Conservation (phyloP, 2,797 vertebrate genomes). For the Coendou prehensilis region DNA sequence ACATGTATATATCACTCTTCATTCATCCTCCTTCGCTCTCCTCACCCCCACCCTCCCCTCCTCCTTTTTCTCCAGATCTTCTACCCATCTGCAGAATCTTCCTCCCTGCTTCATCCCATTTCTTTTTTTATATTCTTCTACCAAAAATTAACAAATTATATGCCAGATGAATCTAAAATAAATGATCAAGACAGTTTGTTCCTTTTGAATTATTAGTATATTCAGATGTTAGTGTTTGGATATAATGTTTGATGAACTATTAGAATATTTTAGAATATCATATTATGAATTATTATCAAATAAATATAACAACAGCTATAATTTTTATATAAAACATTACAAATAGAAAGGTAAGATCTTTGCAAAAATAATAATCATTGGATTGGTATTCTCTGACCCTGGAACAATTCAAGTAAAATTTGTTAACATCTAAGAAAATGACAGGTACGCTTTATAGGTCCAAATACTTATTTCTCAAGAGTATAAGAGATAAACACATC, state of each 20-base stretch:
- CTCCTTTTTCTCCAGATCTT: background rate
- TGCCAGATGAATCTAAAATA: background rate
- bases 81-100: background rate
- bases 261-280: background rate
- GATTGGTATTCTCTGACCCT: background rate
- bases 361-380: background rate
- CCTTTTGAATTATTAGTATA: background rate
- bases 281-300: background rate
- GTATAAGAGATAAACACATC: background rate
- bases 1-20: background rate
- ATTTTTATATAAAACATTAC: background rate
- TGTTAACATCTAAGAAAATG: background rate
- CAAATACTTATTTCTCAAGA: background rate
- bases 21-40: background rate
- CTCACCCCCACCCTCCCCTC: background rate
- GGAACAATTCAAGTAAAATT: background rate
- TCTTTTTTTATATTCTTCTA: background rate
- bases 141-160: background rate
- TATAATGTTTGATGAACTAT: background rate
- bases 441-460: background rate
- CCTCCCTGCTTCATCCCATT: background rate
- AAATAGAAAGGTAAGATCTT: background rate
- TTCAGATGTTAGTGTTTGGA: background rate
- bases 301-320: background rate
- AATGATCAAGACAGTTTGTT: background rate